Conservation (phyloP, 2,797 vertebrate genomes). For the Dipus sagitta region DNA sequence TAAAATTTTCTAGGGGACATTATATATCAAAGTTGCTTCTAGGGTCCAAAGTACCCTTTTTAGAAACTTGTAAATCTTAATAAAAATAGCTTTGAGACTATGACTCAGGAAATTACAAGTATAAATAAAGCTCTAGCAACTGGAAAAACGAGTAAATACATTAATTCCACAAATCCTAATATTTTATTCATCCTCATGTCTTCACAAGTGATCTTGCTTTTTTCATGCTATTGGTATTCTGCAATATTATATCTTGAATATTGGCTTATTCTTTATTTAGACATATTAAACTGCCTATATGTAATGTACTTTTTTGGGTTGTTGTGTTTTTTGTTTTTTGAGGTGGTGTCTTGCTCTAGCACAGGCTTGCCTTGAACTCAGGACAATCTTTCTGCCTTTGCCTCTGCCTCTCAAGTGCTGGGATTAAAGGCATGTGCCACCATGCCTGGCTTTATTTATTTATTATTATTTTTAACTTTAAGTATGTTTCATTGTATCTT, state of each 20-base stretch:
- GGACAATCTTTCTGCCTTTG: too few species aligned
- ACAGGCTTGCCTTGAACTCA: too few species aligned
- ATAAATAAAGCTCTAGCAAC: background rate
- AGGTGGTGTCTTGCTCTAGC: too few species aligned
- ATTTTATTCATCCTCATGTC: background rate
- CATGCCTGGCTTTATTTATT: too few species aligned
- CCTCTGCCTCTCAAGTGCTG: too few species aligned
- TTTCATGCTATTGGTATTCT: background rate
- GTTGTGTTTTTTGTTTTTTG: too few species aligned
- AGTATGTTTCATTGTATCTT: background rate
- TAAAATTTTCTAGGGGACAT: background rate
- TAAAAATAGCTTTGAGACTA: background rate
- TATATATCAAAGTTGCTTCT: background rate
- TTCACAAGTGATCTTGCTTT: background rate
- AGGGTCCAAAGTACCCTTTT: background rate
- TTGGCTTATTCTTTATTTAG: background rate
- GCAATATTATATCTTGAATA: background rate
- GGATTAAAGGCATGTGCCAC: too few species aligned
- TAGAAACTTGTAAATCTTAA: background rate
- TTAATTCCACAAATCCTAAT: background rate
- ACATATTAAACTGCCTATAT: background rate
- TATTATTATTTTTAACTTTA: background rate
- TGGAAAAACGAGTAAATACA: background rate
- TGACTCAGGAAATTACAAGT: background rate
- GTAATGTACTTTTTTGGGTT: too few species aligned